Percentiles rank a stretch among this genome's conserved stretches.
These are phyloP conservation scores for Limanda limanda DNA, from an alignment of 2,113 vertebrate species.

Conservation along the genomic window DNA sequence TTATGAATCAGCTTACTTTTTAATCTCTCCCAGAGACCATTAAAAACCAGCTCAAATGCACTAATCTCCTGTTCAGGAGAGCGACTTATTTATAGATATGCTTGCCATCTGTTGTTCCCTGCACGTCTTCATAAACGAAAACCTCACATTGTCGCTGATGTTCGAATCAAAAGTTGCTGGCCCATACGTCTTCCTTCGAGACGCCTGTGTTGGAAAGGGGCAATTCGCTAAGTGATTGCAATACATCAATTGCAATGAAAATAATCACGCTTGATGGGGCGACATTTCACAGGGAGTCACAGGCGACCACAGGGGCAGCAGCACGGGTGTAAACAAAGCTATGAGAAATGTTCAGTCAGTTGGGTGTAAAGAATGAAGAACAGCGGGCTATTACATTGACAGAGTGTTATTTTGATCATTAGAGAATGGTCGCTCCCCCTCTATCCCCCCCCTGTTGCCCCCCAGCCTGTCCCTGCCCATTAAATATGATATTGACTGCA, in stretches of 20 bases:
- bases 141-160: slow-evolving; percentile 36
- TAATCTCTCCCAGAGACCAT: slow-evolving; percentile 81
- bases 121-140: slow-evolving; percentile 63
- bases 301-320: slow-evolving; percentile 44
- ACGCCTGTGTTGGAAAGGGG: not conserved
- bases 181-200: slow-evolving; percentile 23
- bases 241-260: slow-evolving; percentile 54
- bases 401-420: slow-evolving; percentile 72
- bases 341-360: slow-evolving; percentile 59
- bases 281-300: slow-evolving; percentile 46
- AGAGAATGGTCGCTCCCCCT: slow-evolving; percentile 48
- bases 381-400: slow-evolving; percentile 68
- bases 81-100: slow-evolving; percentile 84
- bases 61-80: slow-evolving; percentile 80
- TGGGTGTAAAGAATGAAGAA: slow-evolving; percentile 52
- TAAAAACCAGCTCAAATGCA: slow-evolving; percentile 81
- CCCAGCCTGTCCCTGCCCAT: slow-evolving; percentile 58
- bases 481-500: slow-evolving; percentile 71
- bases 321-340: slow-evolving; percentile 42
- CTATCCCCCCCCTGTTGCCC: slow-evolving; percentile 7
- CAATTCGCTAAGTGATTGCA: slow-evolving; percentile 42
- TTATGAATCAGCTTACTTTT: slow-evolving; percentile 80
- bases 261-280: slow-evolving; percentile 47
- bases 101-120: slow-evolving; percentile 80
- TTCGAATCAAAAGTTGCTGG: slow-evolving; percentile 38